Evolutionary conservation across 2,113 vertebrate genomes (phyloP), one percentile per base, ranked within the genome.

Genomic region (Strix aluco): DNA sequence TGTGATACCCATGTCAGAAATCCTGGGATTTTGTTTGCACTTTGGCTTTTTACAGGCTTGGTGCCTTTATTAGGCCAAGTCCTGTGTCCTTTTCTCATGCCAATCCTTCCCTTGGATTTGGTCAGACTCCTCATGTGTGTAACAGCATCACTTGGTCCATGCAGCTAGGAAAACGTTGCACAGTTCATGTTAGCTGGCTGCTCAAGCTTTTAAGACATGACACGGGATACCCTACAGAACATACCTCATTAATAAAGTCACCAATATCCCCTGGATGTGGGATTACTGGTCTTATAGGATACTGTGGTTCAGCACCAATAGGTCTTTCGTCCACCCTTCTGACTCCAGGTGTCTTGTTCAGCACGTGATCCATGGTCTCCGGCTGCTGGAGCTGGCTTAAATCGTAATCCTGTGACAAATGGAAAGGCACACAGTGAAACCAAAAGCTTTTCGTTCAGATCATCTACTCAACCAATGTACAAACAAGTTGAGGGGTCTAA

Each of bases 361-460:
- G 98, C 96, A 99, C 98, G n/a, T 99, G 99, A 85, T 99, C 99
- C 98, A 99, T 97, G 85, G 99, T 99, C 97, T 99, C 99, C 0
- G 99, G 99, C 97, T 99, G 99, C 98, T 99, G 99, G 70, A 99
- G 98, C 96, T 99, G 99, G 97, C 99, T 99, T 96, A 99, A 98
- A 97, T 99, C 99, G 0, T 99, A 99, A 98, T 99, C 99, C 99
- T 99, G 96, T 92, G 97, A 97, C 67, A 96, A 94, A 97, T 20
- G 85, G 92, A 61, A 49, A 81, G 66, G 73, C 51, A 90, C 51
- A 46, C 61, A 6, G 71, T 66, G 84, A 95, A 78, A 87, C 49
- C 70, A 61, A 72, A 34, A 57, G 67, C 78, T 95, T 95, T 86
- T 69, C 11, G 0, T 77, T 83, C 92, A 86, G 25, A 70, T 83